Percentiles rank a stretch among this genome's conserved stretches.
Evolutionary conservation across 1,140 invertebrate species (phyloP).

Genomic region (Lucilia cuprina): DNA sequence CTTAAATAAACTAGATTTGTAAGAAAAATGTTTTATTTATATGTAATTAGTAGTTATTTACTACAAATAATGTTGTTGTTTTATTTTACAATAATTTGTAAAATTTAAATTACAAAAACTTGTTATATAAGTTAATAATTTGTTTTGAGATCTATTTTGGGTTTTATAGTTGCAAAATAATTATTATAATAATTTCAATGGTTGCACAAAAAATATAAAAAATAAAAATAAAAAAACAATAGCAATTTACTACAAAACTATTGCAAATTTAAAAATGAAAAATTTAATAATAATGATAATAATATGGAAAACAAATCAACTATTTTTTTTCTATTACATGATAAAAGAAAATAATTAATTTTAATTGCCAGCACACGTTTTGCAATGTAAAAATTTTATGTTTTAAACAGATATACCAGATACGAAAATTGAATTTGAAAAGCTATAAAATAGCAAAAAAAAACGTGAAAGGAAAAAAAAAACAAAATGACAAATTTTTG

Average conservation of each 20-base stretch:
- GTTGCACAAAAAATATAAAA: neutral
- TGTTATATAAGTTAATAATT: neutral
- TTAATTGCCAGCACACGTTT: neutral
- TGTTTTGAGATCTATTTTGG: too few species aligned
- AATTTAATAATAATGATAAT: too few species aligned
- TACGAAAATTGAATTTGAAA: too few species aligned
- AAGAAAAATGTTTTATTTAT: too few species aligned
- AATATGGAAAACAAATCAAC: neutral
- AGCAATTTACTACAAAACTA: neutral
- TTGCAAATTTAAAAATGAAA: too few species aligned
- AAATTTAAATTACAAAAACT: neutral
- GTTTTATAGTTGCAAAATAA: neutral
- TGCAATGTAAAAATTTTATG: neutral
- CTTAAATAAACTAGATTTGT: too few species aligned
- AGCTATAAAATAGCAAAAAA: too few species aligned
- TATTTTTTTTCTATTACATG: neutral
- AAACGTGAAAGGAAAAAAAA: too few species aligned
- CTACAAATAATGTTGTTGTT: too few species aligned
- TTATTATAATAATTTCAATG: neutral
- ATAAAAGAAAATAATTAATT: neutral
- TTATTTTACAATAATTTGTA: too few species aligned
- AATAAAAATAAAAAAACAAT: neutral
- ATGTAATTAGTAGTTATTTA: too few species aligned
- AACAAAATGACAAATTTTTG: too few species aligned
- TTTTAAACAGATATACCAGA: neutral